Percentiles rank a stretch among this genome's conserved stretches.
Conservation (phyloP, 1,140 invertebrate species). For the Thalassaphorura encarpata region DNA sequence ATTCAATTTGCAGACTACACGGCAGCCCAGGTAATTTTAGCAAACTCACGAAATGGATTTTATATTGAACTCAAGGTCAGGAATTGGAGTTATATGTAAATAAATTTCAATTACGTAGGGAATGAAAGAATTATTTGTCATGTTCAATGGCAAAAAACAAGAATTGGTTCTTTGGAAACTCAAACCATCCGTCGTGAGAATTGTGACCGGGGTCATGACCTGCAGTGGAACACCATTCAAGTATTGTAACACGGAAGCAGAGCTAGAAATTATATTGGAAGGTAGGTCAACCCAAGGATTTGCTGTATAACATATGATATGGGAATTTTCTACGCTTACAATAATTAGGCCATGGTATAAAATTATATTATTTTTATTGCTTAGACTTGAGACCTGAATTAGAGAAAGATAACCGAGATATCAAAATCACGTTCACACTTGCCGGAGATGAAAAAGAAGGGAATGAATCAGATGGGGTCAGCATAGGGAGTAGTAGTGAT, state of each 20-base stretch:
- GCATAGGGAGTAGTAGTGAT: too few species aligned
- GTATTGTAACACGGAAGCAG: slow-evolving; percentile 24
- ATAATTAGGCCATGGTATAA: too few species aligned
- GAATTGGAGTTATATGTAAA: too few species aligned
- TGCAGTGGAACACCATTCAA: slow-evolving; percentile 13
- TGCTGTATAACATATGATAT: neutral
- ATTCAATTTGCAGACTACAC: slow-evolving; percentile 68
- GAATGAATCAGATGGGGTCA: too few species aligned
- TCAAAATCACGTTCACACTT: slow-evolving; percentile 24
- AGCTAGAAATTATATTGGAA: slow-evolving; percentile 24
- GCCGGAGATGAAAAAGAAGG: slow-evolving; percentile 15
- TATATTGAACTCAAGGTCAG: too few species aligned
- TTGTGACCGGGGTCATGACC: slow-evolving; percentile 24
- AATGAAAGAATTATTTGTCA: slow-evolving; percentile 23
- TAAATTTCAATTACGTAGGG: too few species aligned
- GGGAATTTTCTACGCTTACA: neutral
- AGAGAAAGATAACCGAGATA: neutral
- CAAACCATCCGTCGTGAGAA: slow-evolving; percentile 27
- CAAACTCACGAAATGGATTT: neutral
- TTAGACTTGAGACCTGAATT: too few species aligned
- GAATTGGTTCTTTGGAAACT: slow-evolving; percentile 26
- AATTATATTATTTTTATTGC: neutral
- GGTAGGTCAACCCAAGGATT: slow-evolving; percentile 18
- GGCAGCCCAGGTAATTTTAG: slow-evolving; percentile 45
- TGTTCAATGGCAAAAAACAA: slow-evolving; percentile 26